Evolutionary conservation across 2,113 vertebrate genomes (phyloP).

Genomic region (Penelope pileata): DNA sequence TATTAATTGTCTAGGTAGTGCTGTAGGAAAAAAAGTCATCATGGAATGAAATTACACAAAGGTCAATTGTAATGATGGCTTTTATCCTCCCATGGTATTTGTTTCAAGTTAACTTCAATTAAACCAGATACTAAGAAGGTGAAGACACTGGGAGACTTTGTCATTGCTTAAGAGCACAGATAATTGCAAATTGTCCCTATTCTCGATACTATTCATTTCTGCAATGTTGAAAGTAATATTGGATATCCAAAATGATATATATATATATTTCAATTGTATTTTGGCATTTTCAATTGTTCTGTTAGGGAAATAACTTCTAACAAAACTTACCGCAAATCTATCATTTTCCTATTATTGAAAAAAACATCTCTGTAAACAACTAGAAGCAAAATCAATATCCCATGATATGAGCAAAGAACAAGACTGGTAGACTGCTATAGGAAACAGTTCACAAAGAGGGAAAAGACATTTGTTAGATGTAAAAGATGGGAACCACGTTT

Average conservation of each 20-base stretch:
- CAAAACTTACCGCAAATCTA: not conserved
- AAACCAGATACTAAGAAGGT: not conserved
- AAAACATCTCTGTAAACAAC: not conserved
- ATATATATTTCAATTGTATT: too few relatives aligned
- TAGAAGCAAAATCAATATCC: not conserved
- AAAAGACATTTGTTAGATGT: not conserved
- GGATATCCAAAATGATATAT: not conserved
- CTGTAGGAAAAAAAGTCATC: conserved; percentile 20
- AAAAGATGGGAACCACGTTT: not conserved
- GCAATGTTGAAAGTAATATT: not conserved
- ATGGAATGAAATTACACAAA: conserved; percentile 52
- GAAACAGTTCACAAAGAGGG: not conserved
- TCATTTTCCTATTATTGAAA: not conserved
- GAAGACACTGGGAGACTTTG: not conserved
- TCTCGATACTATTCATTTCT: not conserved
- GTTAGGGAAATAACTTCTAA: not conserved
- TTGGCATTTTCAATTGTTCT: not conserved
- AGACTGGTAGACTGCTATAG: not conserved
- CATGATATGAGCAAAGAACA: not conserved
- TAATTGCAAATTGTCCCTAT: not conserved
- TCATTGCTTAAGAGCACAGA: not conserved
- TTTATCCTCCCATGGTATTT: conserved; percentile 24
- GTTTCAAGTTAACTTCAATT: conserved; percentile 13
- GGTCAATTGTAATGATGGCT: conserved; percentile 47
- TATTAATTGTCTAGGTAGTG: conserved; percentile 48